Evolutionary conservation across 1,140 invertebrate species (phyloP).

Genomic region (Oscheius sp.): DNA sequence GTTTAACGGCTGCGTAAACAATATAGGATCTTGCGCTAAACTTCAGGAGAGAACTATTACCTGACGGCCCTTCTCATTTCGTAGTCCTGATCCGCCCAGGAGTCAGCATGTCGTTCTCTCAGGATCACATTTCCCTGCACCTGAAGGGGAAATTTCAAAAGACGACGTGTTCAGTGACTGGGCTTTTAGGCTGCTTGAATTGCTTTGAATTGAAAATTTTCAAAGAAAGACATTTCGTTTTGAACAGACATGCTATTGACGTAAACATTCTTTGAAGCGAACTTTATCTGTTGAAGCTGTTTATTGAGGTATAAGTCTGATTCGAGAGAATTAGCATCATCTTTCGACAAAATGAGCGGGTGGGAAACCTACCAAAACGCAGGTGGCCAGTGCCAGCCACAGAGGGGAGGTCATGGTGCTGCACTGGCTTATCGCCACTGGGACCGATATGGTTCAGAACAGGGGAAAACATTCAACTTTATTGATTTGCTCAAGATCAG

Average conservation of each 20-base stretch:
- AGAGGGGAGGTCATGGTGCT: not conserved
- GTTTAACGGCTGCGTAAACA: not conserved
- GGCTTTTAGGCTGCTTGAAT: too few relatives aligned
- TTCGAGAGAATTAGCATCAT: too few relatives aligned
- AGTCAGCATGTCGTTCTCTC: not conserved
- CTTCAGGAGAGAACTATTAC: not conserved
- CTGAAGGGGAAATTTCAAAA: not conserved
- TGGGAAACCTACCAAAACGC: constrained; percentile 2
- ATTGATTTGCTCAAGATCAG: not conserved
- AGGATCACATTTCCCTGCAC: not conserved
- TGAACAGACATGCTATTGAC: too few relatives aligned
- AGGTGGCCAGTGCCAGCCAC: constrained; percentile 6
- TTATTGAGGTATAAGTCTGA: not conserved
- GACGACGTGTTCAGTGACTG: too few relatives aligned
- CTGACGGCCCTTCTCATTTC: not conserved
- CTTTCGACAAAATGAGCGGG: too few relatives aligned
- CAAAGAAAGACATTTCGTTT: too few relatives aligned
- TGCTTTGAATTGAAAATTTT: too few relatives aligned
- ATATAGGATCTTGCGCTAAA: not conserved
- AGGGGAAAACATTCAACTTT: not conserved
- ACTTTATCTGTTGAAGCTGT: not conserved
- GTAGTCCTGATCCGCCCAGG: not conserved
- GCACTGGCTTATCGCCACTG: constrained; percentile 5
- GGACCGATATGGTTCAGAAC: not conserved
- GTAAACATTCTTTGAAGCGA: not conserved